phyloP scores from a whole-genome alignment of 2,113 vertebrate species.

The Recurvirostra avosetta region DNA sequence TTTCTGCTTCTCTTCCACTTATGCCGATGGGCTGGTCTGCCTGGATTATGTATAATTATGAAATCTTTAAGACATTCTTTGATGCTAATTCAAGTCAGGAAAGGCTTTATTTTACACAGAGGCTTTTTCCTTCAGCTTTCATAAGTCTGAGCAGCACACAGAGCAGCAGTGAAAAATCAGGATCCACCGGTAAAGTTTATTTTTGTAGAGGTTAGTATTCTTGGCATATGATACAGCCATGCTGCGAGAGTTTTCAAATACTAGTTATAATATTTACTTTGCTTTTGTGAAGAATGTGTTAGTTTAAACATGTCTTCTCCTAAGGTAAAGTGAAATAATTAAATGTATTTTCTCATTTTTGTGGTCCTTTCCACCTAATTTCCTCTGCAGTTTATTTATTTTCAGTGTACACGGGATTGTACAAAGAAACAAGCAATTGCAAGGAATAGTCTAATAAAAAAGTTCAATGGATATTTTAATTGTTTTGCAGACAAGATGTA shows the following conservation, averaged over 20 bases:
- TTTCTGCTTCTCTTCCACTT: background rate
- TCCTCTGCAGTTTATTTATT: background rate
- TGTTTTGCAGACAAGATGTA: background rate
- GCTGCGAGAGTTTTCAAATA: constrained; percentile 8
- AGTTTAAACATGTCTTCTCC: constrained; percentile 22
- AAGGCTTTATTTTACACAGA: background rate
- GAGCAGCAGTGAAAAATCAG: background rate
- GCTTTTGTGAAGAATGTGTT: constrained; percentile 35
- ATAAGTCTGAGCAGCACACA: background rate
- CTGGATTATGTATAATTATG: background rate
- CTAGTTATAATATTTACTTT: constrained; percentile 43
- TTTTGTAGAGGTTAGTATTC: constrained; percentile 43
- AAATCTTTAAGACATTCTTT: background rate
- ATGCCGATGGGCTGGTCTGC: background rate
- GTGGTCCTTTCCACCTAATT: constrained; percentile 8
- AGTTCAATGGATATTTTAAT: background rate
- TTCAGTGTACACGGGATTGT: background rate
- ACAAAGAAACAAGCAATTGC: background rate
- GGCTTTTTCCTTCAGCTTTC: background rate
- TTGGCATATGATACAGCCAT: background rate
- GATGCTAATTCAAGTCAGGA: background rate
- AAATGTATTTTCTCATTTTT: background rate
- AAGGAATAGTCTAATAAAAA: background rate
- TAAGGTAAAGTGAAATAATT: constrained; percentile 24
- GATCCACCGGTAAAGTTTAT: constrained; percentile 8